Conservation (phyloP, 2,797 vertebrate genomes). For the Labroides dimidiatus region DNA sequence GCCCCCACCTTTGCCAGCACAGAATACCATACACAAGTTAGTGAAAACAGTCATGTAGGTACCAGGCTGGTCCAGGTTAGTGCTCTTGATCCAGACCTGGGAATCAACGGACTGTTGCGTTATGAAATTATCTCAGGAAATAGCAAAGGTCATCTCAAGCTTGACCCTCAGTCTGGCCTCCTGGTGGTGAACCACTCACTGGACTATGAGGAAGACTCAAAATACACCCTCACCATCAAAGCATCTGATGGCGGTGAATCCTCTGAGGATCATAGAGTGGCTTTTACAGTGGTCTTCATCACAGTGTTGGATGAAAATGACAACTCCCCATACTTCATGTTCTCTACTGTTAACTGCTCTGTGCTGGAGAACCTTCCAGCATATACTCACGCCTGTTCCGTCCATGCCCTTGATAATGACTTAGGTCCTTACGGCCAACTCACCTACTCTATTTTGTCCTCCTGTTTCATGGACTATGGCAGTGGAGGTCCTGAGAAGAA, state of each 20-base stretch:
- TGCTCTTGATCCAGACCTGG: constrained; percentile 87
- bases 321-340: constrained; percentile 89
- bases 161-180: constrained; percentile 86
- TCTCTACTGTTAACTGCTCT: constrained; percentile 85
- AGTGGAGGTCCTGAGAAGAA: constrained; percentile 77
- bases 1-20: constrained; percentile 85
- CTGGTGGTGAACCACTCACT: constrained; percentile 83
- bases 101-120: constrained; percentile 82
- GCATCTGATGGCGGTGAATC: constrained; percentile 83
- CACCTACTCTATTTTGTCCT: constrained; percentile 89
- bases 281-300: constrained; percentile 86
- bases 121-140: constrained; percentile 91
- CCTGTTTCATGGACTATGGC: constrained; percentile 84
- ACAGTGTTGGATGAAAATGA: constrained; percentile 93
- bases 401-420: constrained; percentile 91
- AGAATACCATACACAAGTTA: constrained; percentile 85
- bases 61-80: constrained; percentile 83
- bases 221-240: constrained; percentile 87
- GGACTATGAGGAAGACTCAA: constrained; percentile 89
- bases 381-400: constrained; percentile 86
- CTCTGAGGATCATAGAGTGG: constrained; percentile 75
- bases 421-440: constrained; percentile 88
- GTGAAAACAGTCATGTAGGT: constrained; percentile 84
- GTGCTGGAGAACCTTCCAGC: constrained; percentile 89
- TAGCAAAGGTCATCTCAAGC: constrained; percentile 81